Evolutionary conservation across 1,140 invertebrate genomes (phyloP), one percentile per base, ranked within the genome.

Genomic region (Teleopsis dalmanni): DNA sequence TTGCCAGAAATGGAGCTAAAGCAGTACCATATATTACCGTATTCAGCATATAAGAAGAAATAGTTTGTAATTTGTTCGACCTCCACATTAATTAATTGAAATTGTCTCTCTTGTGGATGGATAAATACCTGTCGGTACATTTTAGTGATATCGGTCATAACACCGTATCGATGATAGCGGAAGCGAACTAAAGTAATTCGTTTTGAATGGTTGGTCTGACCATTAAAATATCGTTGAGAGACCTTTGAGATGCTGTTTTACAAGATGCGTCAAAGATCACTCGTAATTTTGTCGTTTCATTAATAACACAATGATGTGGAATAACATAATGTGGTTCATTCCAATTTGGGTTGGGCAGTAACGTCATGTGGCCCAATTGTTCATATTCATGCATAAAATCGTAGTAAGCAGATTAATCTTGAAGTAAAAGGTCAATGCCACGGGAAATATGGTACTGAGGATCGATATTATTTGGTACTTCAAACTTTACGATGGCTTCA

Each of bases 71-170:
- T 14, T 21, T 21, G 3, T 52, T 31, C 31, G 59, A 19, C 25
- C 65, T 47, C 65, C 71, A 73, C 1, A 74, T n/a, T 19, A 21
- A 74, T 65, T 13, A 57, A 29, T 57, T 74, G 70, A 34, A 59
- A 61, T 7, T 47, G 45, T 27, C 50, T 26, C 36, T 65, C 36
- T 13, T 54, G 27, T 22, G 34, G 4, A 35, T 51, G 25, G 6
- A n/a, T n/a, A n/a, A 67, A 22, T 16, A 70, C 51, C 36, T 60
- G 59, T 1, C 62, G 50, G 47, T 58, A 72, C 62, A 70, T 69
- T 50, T 67, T 58, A 22, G 56, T 35, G 5, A 55, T 47, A 21
- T 59, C 57, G 4, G 54, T 55, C 13, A 54, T 55, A 11, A 58
- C 23, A 9, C 42, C 48, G 56, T 44, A 37, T 53, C 48, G 3